Percentiles rank a stretch among this genome's conserved stretches.
Conservation (phyloP, 2,888 invertebrate genomes). For the Noctuana brunneofusca region DNA sequence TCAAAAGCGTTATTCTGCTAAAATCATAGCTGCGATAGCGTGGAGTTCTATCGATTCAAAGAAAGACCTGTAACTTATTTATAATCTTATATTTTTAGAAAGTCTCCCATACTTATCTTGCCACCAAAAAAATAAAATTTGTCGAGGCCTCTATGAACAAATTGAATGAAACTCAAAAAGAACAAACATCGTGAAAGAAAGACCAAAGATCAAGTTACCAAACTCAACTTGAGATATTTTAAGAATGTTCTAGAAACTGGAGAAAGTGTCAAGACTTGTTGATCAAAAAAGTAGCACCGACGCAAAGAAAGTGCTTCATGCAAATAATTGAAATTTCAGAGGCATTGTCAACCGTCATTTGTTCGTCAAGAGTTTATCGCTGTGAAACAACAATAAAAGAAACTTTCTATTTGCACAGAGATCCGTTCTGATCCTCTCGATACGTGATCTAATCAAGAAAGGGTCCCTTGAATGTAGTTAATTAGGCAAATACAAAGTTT, state of each 20-base stretch:
- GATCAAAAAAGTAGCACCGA: not conserved
- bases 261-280: constrained; percentile 4
- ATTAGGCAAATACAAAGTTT: constrained; percentile 74
- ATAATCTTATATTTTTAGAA: not conserved
- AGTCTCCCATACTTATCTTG: not conserved
- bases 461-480: constrained; percentile 71
- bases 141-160: not conserved
- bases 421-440: constrained; percentile 67
- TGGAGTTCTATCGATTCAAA: not conserved
- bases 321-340: constrained; percentile 36
- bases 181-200: constrained; percentile 11
- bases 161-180: constrained; percentile 11
- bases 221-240: constrained; percentile 10
- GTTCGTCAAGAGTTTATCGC: constrained; percentile 51
- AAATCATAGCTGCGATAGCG: too few species aligned
- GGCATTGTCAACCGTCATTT: constrained; percentile 47
- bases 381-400: constrained; percentile 66
- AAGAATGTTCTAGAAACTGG: constrained; percentile 4
- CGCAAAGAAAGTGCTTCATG: constrained; percentile 2
- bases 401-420: constrained; percentile 65
- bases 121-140: constrained; percentile 4
- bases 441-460: constrained; percentile 75
- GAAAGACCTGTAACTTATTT: not conserved
- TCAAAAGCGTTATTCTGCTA: too few species aligned
- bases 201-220: constrained; percentile 5